phyloP scores from a whole-genome alignment of 2,797 vertebrate genomes.

The Clarias pachynema region DNA sequence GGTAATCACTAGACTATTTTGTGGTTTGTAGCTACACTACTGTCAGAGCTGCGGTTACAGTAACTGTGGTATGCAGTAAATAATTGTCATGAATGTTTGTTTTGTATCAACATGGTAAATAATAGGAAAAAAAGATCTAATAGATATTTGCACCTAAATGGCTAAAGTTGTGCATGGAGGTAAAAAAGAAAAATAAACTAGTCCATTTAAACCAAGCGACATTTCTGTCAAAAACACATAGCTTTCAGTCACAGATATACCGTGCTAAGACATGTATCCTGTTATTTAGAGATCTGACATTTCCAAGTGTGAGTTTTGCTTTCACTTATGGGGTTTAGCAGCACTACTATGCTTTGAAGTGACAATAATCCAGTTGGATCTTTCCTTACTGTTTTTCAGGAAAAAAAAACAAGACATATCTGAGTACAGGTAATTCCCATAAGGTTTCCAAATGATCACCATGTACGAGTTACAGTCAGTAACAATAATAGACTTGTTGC shows the following conservation, averaged over 20 bases:
- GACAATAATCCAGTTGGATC: neutral
- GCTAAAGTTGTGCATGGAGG: neutral
- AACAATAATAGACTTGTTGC: neutral
- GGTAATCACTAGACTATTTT: no score
- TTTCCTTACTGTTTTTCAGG: neutral
- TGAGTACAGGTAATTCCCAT: neutral
- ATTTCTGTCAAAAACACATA: neutral
- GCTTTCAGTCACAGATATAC: neutral
- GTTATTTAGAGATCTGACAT: constrained; percentile 1
- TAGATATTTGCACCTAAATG: neutral
- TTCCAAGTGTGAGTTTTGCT: neutral
- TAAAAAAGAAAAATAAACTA: neutral
- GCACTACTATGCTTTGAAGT: no score
- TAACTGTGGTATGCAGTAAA: neutral
- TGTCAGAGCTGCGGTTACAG: neutral
- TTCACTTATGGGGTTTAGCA: neutral
- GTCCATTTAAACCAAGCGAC: neutral
- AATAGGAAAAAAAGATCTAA: neutral
- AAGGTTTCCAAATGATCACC: neutral
- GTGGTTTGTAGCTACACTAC: neutral
- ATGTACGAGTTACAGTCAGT: neutral
- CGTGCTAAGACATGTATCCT: neutral
- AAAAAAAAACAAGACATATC: no score
- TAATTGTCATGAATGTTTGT: neutral
- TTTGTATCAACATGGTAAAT: neutral